phyloP scores from a whole-genome alignment of 1,140 invertebrate genomes.

The Brachionus paranguensis region DNA sequence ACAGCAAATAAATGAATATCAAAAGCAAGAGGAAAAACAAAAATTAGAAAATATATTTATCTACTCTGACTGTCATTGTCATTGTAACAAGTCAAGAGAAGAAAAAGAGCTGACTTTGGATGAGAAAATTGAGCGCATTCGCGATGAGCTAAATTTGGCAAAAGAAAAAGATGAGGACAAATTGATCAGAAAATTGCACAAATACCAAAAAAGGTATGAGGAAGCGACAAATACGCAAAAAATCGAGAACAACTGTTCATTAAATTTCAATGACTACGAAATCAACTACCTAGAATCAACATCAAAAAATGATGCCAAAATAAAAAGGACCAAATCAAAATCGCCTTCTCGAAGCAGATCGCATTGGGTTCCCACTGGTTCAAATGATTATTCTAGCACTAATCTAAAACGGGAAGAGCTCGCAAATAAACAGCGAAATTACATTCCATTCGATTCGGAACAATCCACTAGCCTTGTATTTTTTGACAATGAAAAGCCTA shows the following conservation, averaged over 20 bases:
- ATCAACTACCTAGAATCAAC: neutral
- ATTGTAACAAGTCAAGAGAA: neutral
- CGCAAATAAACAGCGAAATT: neutral
- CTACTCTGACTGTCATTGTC: neutral
- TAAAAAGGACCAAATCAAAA: neutral
- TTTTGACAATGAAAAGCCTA: neutral
- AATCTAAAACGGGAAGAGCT: neutral
- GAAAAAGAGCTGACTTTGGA: neutral
- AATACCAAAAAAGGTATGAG: neutral
- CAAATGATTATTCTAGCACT: neutral
- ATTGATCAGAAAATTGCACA: neutral
- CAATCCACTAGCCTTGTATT: neutral
- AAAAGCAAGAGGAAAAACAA: neutral
- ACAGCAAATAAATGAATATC: neutral
- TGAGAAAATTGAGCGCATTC: constrained; percentile 7
- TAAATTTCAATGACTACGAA: neutral
- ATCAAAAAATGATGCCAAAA: neutral
- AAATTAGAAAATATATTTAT: neutral
- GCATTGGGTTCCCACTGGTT: neutral
- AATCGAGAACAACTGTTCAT: neutral
- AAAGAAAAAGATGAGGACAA: neutral
- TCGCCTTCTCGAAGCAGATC: neutral
- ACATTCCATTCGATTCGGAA: neutral
- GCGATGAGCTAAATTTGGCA: neutral
- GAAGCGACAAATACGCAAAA: neutral